Percentiles rank a stretch among this genome's conserved stretches.
phyloP scores from a whole-genome alignment of 2,888 invertebrate species.

The Euclidia mi region DNA sequence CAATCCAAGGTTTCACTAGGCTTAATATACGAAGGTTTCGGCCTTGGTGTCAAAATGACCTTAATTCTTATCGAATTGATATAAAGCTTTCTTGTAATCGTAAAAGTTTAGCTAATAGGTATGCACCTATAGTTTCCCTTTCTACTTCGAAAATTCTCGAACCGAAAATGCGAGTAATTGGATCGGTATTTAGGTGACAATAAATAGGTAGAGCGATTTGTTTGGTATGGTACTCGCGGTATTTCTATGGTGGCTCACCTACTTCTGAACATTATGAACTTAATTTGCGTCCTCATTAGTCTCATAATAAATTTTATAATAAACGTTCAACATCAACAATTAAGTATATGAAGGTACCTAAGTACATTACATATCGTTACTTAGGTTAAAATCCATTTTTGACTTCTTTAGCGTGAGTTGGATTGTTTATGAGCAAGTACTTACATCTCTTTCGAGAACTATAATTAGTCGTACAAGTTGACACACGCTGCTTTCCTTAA shows the following conservation, averaged over 20 bases:
- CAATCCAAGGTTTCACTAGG: constrained; percentile 38
- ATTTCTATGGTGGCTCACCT: constrained; percentile 23
- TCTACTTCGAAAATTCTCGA: constrained; percentile 14
- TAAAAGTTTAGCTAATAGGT: background rate
- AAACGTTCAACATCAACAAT: too few species aligned
- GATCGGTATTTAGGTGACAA: constrained; percentile 49
- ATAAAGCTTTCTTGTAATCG: constrained; percentile 23
- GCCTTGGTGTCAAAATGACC: constrained; percentile 48
- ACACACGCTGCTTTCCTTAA: too few species aligned
- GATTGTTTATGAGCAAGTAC: too few species aligned
- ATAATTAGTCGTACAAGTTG: too few species aligned
- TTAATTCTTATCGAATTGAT: constrained; percentile 46
- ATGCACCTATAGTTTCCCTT: background rate
- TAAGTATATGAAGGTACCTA: background rate
- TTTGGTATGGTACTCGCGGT: constrained; percentile 9
- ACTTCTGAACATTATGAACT: background rate
- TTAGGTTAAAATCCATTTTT: too few species aligned
- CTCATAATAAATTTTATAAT: background rate
- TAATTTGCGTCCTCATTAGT: constrained; percentile 11
- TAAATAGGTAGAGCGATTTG: constrained; percentile 32
- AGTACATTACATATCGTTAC: background rate
- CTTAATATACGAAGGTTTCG: constrained; percentile 33
- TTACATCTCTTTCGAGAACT: too few species aligned
- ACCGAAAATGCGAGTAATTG: constrained; percentile 36
- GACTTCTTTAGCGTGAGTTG: too few species aligned